phyloP scores from a whole-genome alignment of 1,140 invertebrate genomes.

The Pseudoatta argentina region DNA sequence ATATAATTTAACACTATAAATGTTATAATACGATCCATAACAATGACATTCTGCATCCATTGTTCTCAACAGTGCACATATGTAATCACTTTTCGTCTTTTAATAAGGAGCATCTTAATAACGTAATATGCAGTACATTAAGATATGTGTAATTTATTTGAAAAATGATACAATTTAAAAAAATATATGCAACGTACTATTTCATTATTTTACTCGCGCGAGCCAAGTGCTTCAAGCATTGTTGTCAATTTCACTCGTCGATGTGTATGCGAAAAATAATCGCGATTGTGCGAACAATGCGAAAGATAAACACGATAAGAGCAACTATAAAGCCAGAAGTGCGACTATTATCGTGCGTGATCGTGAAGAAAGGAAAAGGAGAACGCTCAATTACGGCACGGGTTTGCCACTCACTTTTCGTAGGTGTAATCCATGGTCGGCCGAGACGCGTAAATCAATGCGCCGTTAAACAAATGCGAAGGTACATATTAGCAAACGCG shows the following conservation, averaged over 20 bases:
- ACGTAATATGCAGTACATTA: background rate
- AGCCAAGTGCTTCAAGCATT: background rate
- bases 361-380: background rate
- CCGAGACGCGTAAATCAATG: constrained; percentile 52
- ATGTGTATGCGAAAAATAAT: too few relatives aligned
- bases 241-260: background rate
- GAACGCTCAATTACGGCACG: background rate
- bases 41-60: background rate
- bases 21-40: too few relatives aligned
- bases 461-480: constrained; percentile 61
- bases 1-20: too few relatives aligned
- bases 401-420: constrained; percentile 61
- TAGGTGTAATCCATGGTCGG: constrained; percentile 67
- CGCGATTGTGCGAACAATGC: background rate
- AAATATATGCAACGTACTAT: background rate
- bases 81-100: background rate
- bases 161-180: background rate
- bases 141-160: background rate
- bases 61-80: background rate
- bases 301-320: constrained; percentile 39
- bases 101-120: background rate
- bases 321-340: background rate
- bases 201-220: background rate
- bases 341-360: background rate
- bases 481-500: constrained; percentile 68